phyloP scores from a whole-genome alignment of 2,797 vertebrate species.

The Prunella strophiata region DNA sequence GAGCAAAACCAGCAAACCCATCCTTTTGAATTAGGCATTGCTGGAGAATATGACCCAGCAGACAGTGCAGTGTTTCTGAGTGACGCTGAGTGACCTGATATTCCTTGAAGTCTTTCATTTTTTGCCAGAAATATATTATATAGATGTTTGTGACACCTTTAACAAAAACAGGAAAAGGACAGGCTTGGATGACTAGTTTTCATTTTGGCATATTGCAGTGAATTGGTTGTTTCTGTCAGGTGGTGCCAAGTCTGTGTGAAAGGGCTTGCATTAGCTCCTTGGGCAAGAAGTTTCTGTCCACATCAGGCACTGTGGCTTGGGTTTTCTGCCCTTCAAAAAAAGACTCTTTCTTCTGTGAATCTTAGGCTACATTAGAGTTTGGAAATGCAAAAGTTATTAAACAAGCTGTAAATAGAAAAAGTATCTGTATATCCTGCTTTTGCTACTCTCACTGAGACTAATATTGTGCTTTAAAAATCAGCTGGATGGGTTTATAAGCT shows the following conservation, averaged over 20 bases:
- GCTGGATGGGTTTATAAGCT: neutral
- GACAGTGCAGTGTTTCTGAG: accelerated
- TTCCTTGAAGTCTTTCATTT: neutral
- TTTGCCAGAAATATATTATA: neutral
- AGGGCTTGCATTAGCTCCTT: neutral
- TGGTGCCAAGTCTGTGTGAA: neutral
- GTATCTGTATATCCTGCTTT: neutral
- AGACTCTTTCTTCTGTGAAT: neutral
- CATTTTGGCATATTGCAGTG: neutral
- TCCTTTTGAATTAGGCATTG: neutral
- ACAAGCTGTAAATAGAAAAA: neutral
- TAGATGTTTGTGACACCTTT: neutral
- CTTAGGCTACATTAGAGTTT: neutral
- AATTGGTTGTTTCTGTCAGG: neutral
- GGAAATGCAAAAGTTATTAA: neutral
- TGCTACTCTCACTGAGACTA: neutral
- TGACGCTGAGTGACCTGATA: neutral
- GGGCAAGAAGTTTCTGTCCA: neutral
- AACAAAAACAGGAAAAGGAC: neutral
- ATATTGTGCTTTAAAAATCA: neutral
- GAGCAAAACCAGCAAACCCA: neutral
- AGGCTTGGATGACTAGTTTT: neutral
- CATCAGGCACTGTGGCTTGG: too few relatives aligned
- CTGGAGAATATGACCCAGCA: neutral
- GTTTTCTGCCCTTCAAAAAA: neutral